Evolutionary conservation across 2,113 vertebrate genomes (phyloP), one percentile per base, ranked within the genome.

Genomic region (Crotalus horridus): DNA sequence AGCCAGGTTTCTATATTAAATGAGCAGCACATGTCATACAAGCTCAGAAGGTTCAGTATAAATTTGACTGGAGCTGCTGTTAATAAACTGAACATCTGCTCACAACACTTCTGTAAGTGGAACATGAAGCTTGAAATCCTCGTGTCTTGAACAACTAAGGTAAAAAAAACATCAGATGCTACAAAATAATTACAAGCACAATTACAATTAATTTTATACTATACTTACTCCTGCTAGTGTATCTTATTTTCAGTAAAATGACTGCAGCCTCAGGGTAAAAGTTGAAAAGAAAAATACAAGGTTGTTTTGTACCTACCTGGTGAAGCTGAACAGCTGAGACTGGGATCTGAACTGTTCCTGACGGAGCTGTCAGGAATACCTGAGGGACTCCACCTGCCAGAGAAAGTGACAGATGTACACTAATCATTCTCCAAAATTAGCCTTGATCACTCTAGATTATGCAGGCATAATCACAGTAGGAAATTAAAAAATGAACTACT

Each of bases 291-390:
- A 92, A 12, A 11, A 33, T 55, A 21, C 6, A 20, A 55, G 53
- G 29, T 56, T 46, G 1, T 43, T 91, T 74, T 46, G 43, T 89
- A 94, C 98, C 97, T 98, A 99, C 99, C 98, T 99, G 99, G 96
- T 99, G 99, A 96, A 99, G 98, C 97, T 99, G 99, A 96, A 99
- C 99, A 91, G 99, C 98, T 53, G 99, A 99, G 93, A 99, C 98
- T 0, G 99, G 99, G 95, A 99, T 99, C 97, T 99, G 99, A 96
- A 99, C 98, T 1, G 99, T 99, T 96, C 99, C 99, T 39, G 98
- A 98, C 12, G 99, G 99, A 8, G 98, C 99, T 21, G 99, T 98
- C 96, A 99, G 98, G 97, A 99, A 99, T 97, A 99, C 99, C 95
- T 99, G 99, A 96, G 99, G 98, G 88, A 99, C 98, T 0, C 97